phyloP scores from a whole-genome alignment of 2,113 vertebrate species.

The Catagonus wagneri region DNA sequence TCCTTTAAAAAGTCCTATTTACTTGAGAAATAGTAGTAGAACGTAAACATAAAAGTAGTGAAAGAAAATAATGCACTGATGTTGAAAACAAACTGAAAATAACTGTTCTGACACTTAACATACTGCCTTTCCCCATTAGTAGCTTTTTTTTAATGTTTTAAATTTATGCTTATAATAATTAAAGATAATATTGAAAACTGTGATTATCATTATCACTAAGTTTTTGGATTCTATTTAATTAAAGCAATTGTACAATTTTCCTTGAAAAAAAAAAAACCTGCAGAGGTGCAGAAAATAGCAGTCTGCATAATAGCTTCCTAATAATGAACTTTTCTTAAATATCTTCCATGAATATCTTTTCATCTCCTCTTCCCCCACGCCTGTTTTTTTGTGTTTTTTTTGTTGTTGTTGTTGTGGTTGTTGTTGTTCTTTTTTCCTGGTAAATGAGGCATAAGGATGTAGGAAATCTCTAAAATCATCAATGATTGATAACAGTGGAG shows the following conservation, averaged over 20 bases:
- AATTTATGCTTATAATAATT: constrained; percentile 61
- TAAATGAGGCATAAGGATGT: constrained; percentile 44
- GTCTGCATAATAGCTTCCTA: constrained; percentile 47
- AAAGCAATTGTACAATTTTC: constrained; percentile 66
- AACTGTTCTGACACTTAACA: not conserved
- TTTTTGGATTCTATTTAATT: constrained; percentile 35
- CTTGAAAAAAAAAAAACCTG: constrained; percentile 53
- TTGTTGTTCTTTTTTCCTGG: not conserved
- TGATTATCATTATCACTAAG: constrained; percentile 21
- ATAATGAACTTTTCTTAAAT: constrained; percentile 72
- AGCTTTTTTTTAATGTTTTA: constrained; percentile 65
- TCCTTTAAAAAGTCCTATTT: constrained; percentile 9
- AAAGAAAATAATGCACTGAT: not conserved
- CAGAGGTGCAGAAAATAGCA: constrained; percentile 67
- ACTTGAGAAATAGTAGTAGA: not conserved
- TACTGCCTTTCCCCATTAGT: not conserved
- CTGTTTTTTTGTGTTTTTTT: too few relatives aligned
- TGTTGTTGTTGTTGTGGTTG: too few relatives aligned
- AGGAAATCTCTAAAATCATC: constrained; percentile 66
- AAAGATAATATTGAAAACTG: not conserved
- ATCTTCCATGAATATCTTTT: not conserved
- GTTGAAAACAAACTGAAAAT: constrained; percentile 11
- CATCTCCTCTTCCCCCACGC: not conserved
- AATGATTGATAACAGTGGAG: constrained; percentile 69
- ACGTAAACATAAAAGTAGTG: not conserved